Base-by-base conservation (phyloP, 2,113 vertebrate species). In the Leucoraja erinaceus region DNA sequence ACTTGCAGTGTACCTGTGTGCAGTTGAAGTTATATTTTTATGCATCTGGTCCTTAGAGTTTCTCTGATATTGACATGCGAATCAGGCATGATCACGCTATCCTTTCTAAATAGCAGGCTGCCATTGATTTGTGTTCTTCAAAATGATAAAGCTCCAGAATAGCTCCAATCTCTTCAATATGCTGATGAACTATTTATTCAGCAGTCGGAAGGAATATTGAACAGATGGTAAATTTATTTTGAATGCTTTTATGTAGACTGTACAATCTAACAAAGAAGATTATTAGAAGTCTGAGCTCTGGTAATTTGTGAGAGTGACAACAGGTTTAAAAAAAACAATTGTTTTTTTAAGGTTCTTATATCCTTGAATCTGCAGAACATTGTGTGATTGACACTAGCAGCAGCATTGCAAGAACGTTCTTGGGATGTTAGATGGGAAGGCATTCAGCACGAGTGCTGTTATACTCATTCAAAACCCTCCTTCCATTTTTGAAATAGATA, bases 401-500 rank as follows among this genome's bases (percentile, higher is more conserved):
- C 11, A 9, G 18, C 72, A 4, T 28, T 91, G 66, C 33, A 47
- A 28, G 38, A 74, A 91, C 72, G 8, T 47, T 72, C 18, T 91
- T 33, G 54, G 33, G 59, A 20, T 91, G 68, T 54, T 74, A 1
- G 31, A 28, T 20, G 25, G 0, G 88, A 54, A 72, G 33, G 66
- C 33, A 91, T 91, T 70, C 61, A 91, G 66, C 33, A 54, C 63
- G 70, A 91, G 66, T 72, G 5, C 22, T 38, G 5, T 72, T 28
- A 54, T 72, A 28, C 72, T 91, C 38, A 72, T 14, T 10, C 31
- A 25, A 22, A 72, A 7, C 0, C 5, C 38, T 91, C 8, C 18
- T 54, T 47, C 38, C 90, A 91, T 91, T 91, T 91, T 74, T 91
- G 18, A 22, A 91, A 72, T 91, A 9, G 66, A 74, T 90, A 70